Conservation (phyloP, 1,140 invertebrate species). For the Drosophila littoralis region DNA sequence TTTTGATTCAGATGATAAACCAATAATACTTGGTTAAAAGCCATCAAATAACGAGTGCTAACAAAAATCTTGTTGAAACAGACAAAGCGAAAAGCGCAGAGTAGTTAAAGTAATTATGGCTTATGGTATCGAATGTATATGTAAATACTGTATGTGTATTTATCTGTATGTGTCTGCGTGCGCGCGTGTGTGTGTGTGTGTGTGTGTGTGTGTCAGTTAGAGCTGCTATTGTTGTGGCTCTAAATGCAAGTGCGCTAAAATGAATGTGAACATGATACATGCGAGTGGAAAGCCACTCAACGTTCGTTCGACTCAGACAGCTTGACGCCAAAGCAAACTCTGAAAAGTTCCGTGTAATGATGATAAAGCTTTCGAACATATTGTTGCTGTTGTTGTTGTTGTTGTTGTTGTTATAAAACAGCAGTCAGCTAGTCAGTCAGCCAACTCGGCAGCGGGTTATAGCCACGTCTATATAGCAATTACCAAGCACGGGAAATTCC, state of each 20-base stretch:
- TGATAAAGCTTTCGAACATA: constrained; percentile 65
- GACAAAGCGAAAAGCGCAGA: constrained; percentile 9
- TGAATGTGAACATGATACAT: constrained; percentile 56
- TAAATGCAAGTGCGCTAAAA: constrained; percentile 58
- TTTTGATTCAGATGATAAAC: constrained; percentile 9
- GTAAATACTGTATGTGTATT: too few relatives aligned
- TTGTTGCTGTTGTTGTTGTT: constrained; percentile 3
- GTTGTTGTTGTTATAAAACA: constrained; percentile 47
- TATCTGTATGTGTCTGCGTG: constrained; percentile 12
- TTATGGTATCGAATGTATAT: constrained; percentile 7
- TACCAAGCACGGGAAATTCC: constrained; percentile 71
- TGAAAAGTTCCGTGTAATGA: constrained; percentile 69
- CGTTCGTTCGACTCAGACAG: constrained; percentile 64
- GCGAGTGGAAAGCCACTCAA: constrained; percentile 67
- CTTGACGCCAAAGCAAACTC: constrained; percentile 73
- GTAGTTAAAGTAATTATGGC: constrained; percentile 55
- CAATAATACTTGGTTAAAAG: constrained; percentile 1
- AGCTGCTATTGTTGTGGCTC: constrained; percentile 11
- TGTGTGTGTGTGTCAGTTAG: constrained; percentile 19
- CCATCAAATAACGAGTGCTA: neutral
- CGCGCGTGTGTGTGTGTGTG: constrained; percentile 19
- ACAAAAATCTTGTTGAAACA: constrained; percentile 27
- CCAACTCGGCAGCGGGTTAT: constrained; percentile 25
- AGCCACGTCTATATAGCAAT: constrained; percentile 64
- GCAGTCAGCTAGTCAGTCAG: constrained; percentile 38